Base-by-base conservation (phyloP, 2,113 vertebrate genomes). In the Myiagra hebetior region DNA sequence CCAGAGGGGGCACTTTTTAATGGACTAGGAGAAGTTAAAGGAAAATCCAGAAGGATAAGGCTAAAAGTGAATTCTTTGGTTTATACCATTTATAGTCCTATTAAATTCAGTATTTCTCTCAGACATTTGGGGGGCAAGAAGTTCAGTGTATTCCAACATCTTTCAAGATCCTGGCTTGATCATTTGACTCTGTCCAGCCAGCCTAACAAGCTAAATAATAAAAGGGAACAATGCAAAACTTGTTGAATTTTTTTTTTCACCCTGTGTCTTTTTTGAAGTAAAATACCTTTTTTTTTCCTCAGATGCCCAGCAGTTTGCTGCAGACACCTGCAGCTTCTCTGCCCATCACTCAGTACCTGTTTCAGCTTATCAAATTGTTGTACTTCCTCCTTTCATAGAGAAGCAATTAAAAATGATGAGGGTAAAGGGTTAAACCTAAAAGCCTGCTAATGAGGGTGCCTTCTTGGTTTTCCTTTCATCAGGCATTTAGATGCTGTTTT, bases 391-490 rank as follows among this genome's bases (percentile, higher is more conserved):
- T 89, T 96, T 95, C 93, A 63, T 7, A 80, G 64, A 64, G 70
- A 70, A 95, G 98, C 97, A 97, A 97, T 98, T 98, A 98, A 97
- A 98, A 96, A 69, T 94, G 97, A 97, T 84, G 95, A 93, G 98
- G 97, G 95, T 89, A 93, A 97, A 96, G 96, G 95, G 96, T 96
- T 96, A 96, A 96, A 95, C 91, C 60, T 62, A 85, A 87, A 85
- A 88, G 93, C 56, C 82, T 87, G 69, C 90, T 97, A 97, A 95
- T 86, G 96, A 97, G 97, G 84, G 84, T 90, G 50, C 78, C 26
- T 70, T 91, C 55, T 85, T 47, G 46, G 53, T 91, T 85, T 93
- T 62, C 73, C 88, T 96, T 90, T 95, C 68, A 42, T 95, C 76
- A 81, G 93, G 77, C 47, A 81, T 95, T 70, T 70, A 93, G 92